Evolutionary conservation across 2,888 invertebrate species (phyloP), one percentile per base, ranked within the genome.

Genomic region (Tortrix viridana): DNA sequence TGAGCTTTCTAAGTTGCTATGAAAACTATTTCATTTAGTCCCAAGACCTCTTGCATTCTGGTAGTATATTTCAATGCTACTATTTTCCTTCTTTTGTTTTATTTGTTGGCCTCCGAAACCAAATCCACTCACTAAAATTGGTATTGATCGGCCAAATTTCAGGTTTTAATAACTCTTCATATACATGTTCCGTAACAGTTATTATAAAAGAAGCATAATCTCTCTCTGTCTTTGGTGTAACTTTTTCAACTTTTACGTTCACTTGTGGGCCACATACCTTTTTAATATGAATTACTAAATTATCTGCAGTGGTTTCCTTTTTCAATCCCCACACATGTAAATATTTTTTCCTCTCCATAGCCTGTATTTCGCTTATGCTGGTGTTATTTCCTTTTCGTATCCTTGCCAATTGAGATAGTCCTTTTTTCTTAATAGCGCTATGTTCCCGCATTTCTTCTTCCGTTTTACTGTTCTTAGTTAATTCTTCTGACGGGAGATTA

Each of bases 171-270:
- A 73, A 16, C 20, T 56, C 64, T 0, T 69, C 67, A 53, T 69
- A 72, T 9, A 54, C 22, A 7, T 55, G 65, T 52, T 72, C 71
- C 7, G 72, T 64, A 0, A 73, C 69, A 22, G 67, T 65, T 20
- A 75, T 68, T 1, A 63, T 69, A 56, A 73, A 73, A 0, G 72
- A 74, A 4, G 71, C 55, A 54, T 74, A 74, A 19, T 73, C 69
- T 19, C 71, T 67, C 46, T 73, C 70, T 1, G 69, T 71, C 37
- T 68, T 75, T 16, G 63, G 71, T 32, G 63, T 71, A 19, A 75
- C 66, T 65, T 65, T 71, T 14, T 72, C 68, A 46, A 71, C 32
- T 55, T 53, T 68, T 5, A 71, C 16, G 0, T 19, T n/a, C 9
- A 48, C 55, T 20, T 65, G 38, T 22, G 6, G 1, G 3, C 47